Percentiles rank a stretch among this genome's conserved stretches.
phyloP scores from a whole-genome alignment of 2,797 vertebrate species.

The Aeoliscus strigatus region DNA sequence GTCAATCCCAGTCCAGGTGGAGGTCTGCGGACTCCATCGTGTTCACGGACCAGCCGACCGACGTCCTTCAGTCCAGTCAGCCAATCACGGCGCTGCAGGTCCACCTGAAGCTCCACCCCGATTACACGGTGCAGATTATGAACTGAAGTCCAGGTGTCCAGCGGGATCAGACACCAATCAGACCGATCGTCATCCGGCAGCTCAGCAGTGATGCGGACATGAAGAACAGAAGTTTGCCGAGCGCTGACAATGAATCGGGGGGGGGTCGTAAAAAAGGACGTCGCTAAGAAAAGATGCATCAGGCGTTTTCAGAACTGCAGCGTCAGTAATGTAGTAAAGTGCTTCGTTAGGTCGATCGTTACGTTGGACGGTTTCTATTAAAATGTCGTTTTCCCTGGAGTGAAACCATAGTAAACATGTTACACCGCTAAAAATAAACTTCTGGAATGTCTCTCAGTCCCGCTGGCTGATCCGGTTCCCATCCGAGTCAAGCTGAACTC shows the following conservation, averaged over 20 bases:
- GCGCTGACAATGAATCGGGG: constrained; percentile 39
- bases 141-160: too few species aligned
- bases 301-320: constrained; percentile 78
- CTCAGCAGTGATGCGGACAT: constrained; percentile 2
- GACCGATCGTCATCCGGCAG: too few species aligned
- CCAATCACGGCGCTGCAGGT: too few species aligned
- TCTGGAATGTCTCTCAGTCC: constrained; percentile 98
- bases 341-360: constrained; percentile 80
- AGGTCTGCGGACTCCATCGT: too few species aligned
- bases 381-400: constrained; percentile 83
- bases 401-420: constrained; percentile 85
- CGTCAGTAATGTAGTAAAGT: constrained; percentile 83
- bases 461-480: constrained; percentile 86
- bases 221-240: constrained; percentile 46
- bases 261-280: constrained; percentile 75
- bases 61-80: too few species aligned
- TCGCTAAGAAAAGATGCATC: constrained; percentile 80
- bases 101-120: too few species aligned
- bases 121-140: too few species aligned
- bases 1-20: too few species aligned
- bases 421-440: constrained; percentile 84
- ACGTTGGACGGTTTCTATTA: constrained; percentile 80
- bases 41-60: too few species aligned
- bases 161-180: too few species aligned
- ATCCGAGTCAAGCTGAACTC: constrained; percentile 95